phyloP scores from a whole-genome alignment of 1,140 invertebrate genomes.

The Heliconius himera region DNA sequence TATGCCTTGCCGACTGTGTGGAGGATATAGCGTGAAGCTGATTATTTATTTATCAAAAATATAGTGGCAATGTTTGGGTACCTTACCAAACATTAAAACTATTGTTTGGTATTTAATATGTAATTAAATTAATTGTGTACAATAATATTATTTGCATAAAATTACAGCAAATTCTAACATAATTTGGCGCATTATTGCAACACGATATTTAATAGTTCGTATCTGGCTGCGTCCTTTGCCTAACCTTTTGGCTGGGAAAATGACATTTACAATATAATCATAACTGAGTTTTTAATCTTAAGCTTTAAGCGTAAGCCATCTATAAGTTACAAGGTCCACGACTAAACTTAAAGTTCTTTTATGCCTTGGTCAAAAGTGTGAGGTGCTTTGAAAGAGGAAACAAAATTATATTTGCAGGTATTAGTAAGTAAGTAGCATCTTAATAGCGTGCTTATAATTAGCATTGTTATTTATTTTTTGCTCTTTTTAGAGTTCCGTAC shows the following conservation, averaged over 20 bases:
- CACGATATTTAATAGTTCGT: neutral
- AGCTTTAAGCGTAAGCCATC: neutral
- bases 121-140: too few relatives aligned
- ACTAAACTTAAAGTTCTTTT: neutral
- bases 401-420: neutral
- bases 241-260: neutral
- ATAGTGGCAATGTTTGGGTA: too few relatives aligned
- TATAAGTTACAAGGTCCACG: neutral
- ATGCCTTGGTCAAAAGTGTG: neutral
- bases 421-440: too few relatives aligned
- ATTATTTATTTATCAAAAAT: too few relatives aligned
- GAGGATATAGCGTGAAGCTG: too few relatives aligned
- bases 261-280: neutral
- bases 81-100: too few relatives aligned
- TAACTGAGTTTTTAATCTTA: neutral
- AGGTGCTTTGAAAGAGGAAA: neutral
- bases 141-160: neutral
- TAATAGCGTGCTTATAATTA: too few relatives aligned
- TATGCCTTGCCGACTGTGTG: too few relatives aligned
- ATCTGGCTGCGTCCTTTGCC: neutral
- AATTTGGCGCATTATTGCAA: neutral
- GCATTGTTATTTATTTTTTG: neutral
- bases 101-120: too few relatives aligned
- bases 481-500: neutral
- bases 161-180: neutral